Evolutionary conservation across 2,888 invertebrate species (phyloP).

Genomic region (Cenopis cana): DNA sequence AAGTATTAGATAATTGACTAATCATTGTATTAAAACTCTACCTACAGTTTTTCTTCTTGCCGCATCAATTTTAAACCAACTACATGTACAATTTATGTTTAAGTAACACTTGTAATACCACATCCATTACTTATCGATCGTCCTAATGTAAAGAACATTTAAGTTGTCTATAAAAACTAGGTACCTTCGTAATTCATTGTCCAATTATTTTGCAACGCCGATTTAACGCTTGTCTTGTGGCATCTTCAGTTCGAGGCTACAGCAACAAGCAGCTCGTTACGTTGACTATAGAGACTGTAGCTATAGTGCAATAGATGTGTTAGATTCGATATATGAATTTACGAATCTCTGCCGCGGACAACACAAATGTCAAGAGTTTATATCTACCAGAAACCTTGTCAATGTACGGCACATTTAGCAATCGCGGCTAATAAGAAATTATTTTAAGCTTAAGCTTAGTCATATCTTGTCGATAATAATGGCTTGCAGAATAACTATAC

Average conservation of each 20-base stretch:
- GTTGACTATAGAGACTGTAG: not conserved
- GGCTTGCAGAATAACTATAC: not conserved
- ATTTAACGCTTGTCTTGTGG: constrained; percentile 31
- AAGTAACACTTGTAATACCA: not conserved
- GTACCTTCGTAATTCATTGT: constrained; percentile 21
- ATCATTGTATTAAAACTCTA: not conserved
- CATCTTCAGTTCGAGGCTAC: constrained; percentile 41
- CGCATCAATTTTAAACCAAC: not conserved
- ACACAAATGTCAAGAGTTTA: constrained; percentile 44
- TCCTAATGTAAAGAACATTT: not conserved
- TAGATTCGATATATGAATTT: too few relatives aligned
- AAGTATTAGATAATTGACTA: not conserved
- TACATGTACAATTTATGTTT: not conserved
- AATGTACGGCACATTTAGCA: constrained; percentile 15
- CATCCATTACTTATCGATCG: constrained; percentile 15
- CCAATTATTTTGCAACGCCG: constrained; percentile 24
- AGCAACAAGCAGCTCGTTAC: constrained; percentile 44
- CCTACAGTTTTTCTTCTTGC: not conserved
- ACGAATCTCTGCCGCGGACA: constrained; percentile 39
- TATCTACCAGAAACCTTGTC: constrained; percentile 5
- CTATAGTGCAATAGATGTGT: constrained; percentile 4
- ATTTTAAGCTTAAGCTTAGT: too few relatives aligned
- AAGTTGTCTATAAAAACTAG: constrained; percentile 4
- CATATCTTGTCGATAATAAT: not conserved
- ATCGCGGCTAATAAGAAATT: not conserved